Evolutionary conservation across 2,113 vertebrate genomes (phyloP).

Genomic region (Cacatua alba): DNA sequence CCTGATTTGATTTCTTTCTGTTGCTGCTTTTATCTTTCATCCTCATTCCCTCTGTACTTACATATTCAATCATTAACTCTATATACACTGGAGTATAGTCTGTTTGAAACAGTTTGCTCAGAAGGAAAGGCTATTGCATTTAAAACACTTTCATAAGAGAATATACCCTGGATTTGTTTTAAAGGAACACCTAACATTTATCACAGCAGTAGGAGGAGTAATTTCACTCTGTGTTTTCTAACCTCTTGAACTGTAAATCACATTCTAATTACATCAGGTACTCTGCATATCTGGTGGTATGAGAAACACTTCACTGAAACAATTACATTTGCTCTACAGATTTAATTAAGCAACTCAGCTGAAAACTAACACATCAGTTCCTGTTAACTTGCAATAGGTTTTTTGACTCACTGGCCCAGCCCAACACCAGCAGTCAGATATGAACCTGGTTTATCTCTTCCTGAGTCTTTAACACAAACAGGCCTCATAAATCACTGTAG

Average conservation of each 20-base stretch:
- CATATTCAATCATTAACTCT: background rate
- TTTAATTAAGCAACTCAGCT: slow-evolving; percentile 45
- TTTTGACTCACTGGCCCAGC: background rate
- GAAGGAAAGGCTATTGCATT: background rate
- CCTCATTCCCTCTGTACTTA: background rate
- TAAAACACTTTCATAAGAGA: background rate
- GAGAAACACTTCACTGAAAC: background rate
- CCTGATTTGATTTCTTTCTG: background rate
- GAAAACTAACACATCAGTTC: background rate
- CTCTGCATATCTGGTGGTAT: background rate
- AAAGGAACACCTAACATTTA: background rate
- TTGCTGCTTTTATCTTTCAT: background rate
- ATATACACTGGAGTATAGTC: background rate
- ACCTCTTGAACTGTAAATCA: slow-evolving; percentile 26
- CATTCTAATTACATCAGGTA: background rate
- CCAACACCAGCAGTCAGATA: background rate
- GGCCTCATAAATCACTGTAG: background rate
- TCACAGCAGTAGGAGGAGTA: background rate
- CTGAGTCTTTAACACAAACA: background rate
- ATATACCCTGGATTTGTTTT: background rate
- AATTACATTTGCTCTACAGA: background rate
- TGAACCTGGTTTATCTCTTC: background rate
- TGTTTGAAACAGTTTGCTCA: background rate
- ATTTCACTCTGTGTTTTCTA: background rate
- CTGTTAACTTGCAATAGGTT: background rate